Percentiles rank a stretch among this genome's conserved stretches.
These are phyloP conservation scores for Calosoma granatense DNA, from an alignment of 1,140 invertebrate genomes.

Conservation along the genomic window DNA sequence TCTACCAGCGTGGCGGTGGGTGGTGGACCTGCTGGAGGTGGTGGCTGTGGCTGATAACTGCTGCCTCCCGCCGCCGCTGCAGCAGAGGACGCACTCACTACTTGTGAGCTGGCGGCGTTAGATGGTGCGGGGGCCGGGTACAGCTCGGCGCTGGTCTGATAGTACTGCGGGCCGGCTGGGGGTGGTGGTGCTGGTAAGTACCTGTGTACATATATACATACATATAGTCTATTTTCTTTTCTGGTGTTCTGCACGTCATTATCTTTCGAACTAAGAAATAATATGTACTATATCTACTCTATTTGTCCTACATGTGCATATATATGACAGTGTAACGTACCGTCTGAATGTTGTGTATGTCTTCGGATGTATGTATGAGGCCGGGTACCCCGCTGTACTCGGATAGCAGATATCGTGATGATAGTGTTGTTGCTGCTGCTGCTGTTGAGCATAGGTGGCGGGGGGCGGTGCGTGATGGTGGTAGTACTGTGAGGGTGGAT, in stretches of 20 bases:
- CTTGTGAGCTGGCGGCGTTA: background rate
- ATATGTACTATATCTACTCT: background rate
- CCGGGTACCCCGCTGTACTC: conserved; percentile 19
- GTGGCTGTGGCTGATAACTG: conserved; percentile 22
- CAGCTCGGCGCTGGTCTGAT: background rate
- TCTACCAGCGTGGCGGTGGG: conserved; percentile 35
- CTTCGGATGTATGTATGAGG: conserved; percentile 34
- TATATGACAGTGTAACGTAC: background rate
- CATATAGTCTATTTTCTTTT: no score
- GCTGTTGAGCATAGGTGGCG: background rate
- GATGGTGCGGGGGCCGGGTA: background rate
- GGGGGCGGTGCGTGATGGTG: conserved; percentile 31
- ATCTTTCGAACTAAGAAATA: no score
- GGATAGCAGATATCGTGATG: conserved; percentile 36
- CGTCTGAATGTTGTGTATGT: conserved; percentile 21
- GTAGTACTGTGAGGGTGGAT: conserved; percentile 37
- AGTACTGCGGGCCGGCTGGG: conserved; percentile 18
- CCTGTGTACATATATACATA: no score
- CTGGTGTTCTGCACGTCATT: no score
- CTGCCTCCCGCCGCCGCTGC: conserved; percentile 17
- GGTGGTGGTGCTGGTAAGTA: conserved; percentile 18
- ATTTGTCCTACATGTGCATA: background rate
- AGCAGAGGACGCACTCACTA: conserved; percentile 31
- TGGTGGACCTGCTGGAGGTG: conserved; percentile 22
- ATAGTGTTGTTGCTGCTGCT: conserved; percentile 42